phyloP scores from a whole-genome alignment of 2,888 invertebrate genomes.

The Tachina lurida region DNA sequence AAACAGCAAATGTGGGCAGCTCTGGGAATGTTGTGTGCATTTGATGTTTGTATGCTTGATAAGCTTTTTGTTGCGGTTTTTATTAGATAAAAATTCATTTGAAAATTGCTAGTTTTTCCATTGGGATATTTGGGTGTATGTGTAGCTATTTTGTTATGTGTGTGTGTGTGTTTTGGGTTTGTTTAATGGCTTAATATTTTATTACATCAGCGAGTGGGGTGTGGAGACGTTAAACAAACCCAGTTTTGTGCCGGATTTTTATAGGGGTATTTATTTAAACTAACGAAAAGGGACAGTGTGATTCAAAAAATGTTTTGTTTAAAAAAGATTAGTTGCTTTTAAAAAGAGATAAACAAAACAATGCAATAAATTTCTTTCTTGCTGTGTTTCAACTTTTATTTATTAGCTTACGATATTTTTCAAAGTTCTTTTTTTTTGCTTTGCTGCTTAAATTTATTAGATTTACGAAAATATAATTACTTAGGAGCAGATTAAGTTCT shows the following conservation, averaged over 20 bases:
- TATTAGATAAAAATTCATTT: slow-evolving; percentile 62
- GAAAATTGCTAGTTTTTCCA: slow-evolving; percentile 42
- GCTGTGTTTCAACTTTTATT: too few species aligned
- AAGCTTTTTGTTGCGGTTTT: slow-evolving; percentile 60
- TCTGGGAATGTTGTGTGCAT: slow-evolving; percentile 49
- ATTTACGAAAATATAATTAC: too few species aligned
- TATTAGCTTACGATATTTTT: not conserved
- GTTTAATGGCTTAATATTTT: slow-evolving; percentile 39
- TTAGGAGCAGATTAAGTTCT: too few species aligned
- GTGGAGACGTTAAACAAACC: slow-evolving; percentile 17
- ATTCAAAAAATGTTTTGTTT: not conserved
- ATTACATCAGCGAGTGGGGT: slow-evolving; percentile 3
- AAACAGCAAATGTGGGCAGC: slow-evolving; percentile 58
- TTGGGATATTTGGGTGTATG: slow-evolving; percentile 6
- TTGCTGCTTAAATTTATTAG: too few species aligned
- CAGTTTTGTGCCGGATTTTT: not conserved
- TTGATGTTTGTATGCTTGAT: slow-evolving; percentile 43
- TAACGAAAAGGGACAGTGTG: not conserved
- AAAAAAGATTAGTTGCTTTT: slow-evolving; percentile 9
- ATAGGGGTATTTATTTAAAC: slow-evolving; percentile 8
- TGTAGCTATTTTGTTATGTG: not conserved
- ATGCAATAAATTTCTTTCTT: not conserved
- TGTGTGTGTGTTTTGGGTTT: not conserved
- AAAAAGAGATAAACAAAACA: slow-evolving; percentile 3
- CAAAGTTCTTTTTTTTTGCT: not conserved